Evolutionary conservation across 2,797 vertebrate genomes (phyloP), one percentile per base, ranked within the genome.

Genomic region (Taenioides sp.): DNA sequence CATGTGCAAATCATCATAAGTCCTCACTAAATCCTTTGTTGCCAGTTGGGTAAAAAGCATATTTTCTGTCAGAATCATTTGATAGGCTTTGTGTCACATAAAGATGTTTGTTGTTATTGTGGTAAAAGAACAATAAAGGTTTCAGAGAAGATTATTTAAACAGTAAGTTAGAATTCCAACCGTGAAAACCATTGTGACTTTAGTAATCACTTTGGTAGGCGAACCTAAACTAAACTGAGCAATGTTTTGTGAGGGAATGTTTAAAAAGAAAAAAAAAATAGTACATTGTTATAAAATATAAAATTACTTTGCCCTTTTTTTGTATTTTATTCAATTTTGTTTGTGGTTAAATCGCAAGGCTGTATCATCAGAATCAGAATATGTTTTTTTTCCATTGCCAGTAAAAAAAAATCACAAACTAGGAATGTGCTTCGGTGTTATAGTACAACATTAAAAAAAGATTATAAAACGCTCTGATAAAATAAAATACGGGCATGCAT

Each of bases 1-100:
- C 59, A 72, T 47, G 63, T 72, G 66, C 18, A 75, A 74, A 72
- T 31, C 63, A 34, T 34, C 27, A 47, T 18, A 25, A 62, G 17
- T 20, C 49, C 17, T 10, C 47, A 52, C 25, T 31, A 12, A n/a
- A 52, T 12, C 65, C 47, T 66, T 52, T 66, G 65, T 52, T 52
- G 65, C 17, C 25, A 50, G 23, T 9, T 25, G 22, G 27, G 43
- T 50, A 9, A 50, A 65, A 65, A 65, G 18, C 64, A 28, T 65
- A 50, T 50, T 65, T 65, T 20, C 16, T 9, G 17, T 50, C 47
- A 49, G 3, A 25, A 27, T 65, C 17, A 27, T 49, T 65, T 27
- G n/a, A 65, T 47, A 18, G 63, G 63, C 14, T 47, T 27, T 5
- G 17, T 62, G 34, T 63, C 61, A 63, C 10, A 2, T 47, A 28